Evolutionary conservation across 2,113 vertebrate species (phyloP), one percentile per base, ranked within the genome.

Genomic region (Orientallactaga bullata): DNA sequence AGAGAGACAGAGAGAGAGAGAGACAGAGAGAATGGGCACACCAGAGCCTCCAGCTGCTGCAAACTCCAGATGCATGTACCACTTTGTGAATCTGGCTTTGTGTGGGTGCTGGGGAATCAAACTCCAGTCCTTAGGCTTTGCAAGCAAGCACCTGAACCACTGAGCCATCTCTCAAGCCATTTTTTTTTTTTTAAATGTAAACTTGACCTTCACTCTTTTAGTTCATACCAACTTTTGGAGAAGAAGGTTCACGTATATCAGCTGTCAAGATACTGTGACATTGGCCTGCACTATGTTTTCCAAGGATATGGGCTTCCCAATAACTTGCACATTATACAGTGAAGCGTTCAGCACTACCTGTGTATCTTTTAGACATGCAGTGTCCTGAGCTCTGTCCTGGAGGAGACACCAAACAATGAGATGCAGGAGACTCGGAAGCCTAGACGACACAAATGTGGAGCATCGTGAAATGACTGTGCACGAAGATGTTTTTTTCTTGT

Each of bases 401-500:
- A 71, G 23, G 63, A 47, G 18, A 72, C 82, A 89, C 76, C 83
- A 88, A 65, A 37, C 35, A 7, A 17, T 24, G 17, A 13, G 26
- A 0, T 23, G 20, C 39, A 65, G 4, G n/a, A 73, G 55, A 86
- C 37, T 84, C 30, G 16, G 58, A 15, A 12, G 4, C 60, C 63
- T 66, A 65, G 37, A 26, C 58, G 42, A 47, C 58, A 77, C 15
- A 66, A 84, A 69, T 30, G 3, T 3, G 68, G 35, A 72, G 10
- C 9, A 15, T 73, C 76, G 51, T 60, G 30, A 94, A 89, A 39
- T 82, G 30, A 69, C 63, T 68, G 2, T 28, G 63, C 4, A 10
- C 68, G 26, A 66, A 80, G n/a, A 85, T 80, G 65, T 93, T 94
- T 96, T 95, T 92, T 51, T 85, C 65, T 91, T 72, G 77, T 87